Percentiles rank a stretch among this genome's conserved stretches.
phyloP scores from a whole-genome alignment of 2,113 vertebrate genomes.

The Phrynocephalus versicolor region DNA sequence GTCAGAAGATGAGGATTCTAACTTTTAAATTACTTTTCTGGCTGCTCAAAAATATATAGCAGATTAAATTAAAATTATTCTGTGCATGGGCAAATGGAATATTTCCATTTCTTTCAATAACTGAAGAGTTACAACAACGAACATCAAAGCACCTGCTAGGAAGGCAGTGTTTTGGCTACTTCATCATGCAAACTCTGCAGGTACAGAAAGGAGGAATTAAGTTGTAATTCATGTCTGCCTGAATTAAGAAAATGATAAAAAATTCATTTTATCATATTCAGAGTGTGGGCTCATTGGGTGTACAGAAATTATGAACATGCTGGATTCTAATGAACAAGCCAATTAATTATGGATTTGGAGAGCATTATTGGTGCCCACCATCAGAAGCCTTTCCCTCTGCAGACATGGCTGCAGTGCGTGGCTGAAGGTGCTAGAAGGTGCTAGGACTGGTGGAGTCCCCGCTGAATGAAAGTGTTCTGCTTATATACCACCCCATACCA shows the following conservation, averaged over 20 bases:
- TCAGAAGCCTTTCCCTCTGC: not conserved
- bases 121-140: not conserved
- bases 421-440: not conserved
- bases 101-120: not conserved
- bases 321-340: not conserved
- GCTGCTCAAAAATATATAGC: not conserved
- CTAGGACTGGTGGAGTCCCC: not conserved
- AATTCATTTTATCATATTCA: not conserved
- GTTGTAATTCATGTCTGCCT: not conserved
- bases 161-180: not conserved
- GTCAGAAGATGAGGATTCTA: not conserved
- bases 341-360: not conserved
- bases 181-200: not conserved
- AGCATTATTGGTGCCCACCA: no score
- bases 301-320: not conserved
- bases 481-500: no score
- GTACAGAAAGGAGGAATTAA: not conserved
- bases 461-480: not conserved
- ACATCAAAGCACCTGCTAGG: not conserved
- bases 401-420: not conserved
- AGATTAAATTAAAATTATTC: not conserved
- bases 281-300: not conserved
- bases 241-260: not conserved
- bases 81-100: not conserved
- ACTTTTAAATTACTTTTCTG: not conserved